A percentile compares a stretch with the other conserved stretches of the same genome.
These are phyloP conservation scores for Archips xylosteana DNA, from an alignment of 2,888 invertebrate species.

Conservation along the genomic window DNA sequence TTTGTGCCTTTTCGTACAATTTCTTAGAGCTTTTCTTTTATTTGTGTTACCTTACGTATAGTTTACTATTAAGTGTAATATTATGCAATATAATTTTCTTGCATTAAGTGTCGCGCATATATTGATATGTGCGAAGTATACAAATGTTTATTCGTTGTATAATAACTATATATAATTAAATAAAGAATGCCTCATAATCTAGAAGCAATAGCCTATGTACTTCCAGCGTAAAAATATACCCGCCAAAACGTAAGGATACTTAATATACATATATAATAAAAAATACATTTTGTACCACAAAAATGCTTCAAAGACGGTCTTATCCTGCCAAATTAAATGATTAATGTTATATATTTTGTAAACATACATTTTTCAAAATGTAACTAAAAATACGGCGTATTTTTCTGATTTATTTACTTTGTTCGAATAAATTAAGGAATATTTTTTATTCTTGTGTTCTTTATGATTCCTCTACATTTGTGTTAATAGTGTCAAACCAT, in stretches of 20 bases:
- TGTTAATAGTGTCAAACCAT: not conserved
- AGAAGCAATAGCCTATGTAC: constrained; percentile 62
- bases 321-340: constrained; percentile 40
- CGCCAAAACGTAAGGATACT: constrained; percentile 27
- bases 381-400: constrained; percentile 1
- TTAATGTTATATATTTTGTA: constrained; percentile 31
- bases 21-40: constrained; percentile 51
- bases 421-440: not conserved
- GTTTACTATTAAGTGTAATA: constrained; percentile 33
- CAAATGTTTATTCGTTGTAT: constrained; percentile 40
- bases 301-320: constrained; percentile 28
- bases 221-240: constrained; percentile 47
- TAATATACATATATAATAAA: constrained; percentile 27
- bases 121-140: constrained; percentile 21
- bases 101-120: constrained; percentile 37
- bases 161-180: constrained; percentile 38
- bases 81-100: constrained; percentile 28
- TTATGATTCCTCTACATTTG: constrained; percentile 16
- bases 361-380: constrained; percentile 10
- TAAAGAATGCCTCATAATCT: constrained; percentile 56
- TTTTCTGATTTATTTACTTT: constrained; percentile 4
- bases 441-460: not conserved
- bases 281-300: constrained; percentile 41
- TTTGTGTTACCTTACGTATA: constrained; percentile 52
- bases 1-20: constrained; percentile 71